Evolutionary conservation across 2,797 vertebrate genomes (phyloP).

Genomic region (Enteromius anoplus): DNA sequence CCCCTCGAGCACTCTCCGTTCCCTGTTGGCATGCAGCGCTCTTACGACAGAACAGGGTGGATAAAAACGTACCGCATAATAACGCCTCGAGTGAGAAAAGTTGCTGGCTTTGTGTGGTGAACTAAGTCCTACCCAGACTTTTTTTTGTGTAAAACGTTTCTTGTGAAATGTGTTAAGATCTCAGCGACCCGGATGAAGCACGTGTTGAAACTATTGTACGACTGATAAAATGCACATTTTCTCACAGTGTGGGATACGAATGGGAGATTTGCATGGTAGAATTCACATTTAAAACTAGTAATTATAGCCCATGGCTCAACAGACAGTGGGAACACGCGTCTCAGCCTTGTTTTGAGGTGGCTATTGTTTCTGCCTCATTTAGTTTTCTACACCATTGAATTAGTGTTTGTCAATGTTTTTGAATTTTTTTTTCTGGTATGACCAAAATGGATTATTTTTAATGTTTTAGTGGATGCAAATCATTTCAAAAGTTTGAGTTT

Average conservation of each 20-base stretch:
- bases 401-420: neutral
- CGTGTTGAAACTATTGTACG: slow-evolving; percentile 7
- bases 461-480: neutral
- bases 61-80: slow-evolving; percentile 14
- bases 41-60: slow-evolving; percentile 29
- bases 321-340: slow-evolving; percentile 2
- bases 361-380: slow-evolving; percentile 21
- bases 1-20: slow-evolving; percentile 34
- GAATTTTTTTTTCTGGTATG: neutral
- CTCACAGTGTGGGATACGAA: slow-evolving; percentile 42
- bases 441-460: neutral
- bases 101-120: slow-evolving; percentile 6
- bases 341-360: slow-evolving; percentile 26
- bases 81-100: slow-evolving; percentile 22
- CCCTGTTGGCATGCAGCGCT: slow-evolving; percentile 3
- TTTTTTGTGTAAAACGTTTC: neutral
- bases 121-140: neutral
- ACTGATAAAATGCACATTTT: slow-evolving; percentile 31
- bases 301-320: slow-evolving; percentile 35
- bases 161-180: neutral
- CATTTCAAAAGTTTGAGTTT: neutral
- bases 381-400: slow-evolving; percentile 6
- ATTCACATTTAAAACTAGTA: slow-evolving; percentile 38
- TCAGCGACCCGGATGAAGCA: slow-evolving; percentile 22
- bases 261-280: slow-evolving; percentile 34